These are phyloP conservation scores for Solea senegalensis DNA, from an alignment of 2,113 vertebrate species.

Conservation along the genomic window DNA sequence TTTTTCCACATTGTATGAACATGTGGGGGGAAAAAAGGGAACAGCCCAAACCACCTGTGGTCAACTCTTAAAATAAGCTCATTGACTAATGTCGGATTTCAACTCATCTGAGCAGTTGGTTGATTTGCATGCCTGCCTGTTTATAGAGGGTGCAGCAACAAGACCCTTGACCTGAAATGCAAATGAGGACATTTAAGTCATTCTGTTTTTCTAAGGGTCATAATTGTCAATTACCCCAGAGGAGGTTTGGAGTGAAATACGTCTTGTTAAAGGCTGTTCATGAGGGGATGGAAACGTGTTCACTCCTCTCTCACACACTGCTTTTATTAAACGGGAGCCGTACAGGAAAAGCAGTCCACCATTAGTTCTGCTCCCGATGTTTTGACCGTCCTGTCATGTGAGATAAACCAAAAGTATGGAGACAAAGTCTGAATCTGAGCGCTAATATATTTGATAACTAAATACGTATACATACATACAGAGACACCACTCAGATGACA, in stretches of 20 bases:
- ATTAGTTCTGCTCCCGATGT: conserved; percentile 39
- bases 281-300: neutral
- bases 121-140: conserved; percentile 60
- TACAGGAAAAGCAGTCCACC: neutral
- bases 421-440: conserved; percentile 5
- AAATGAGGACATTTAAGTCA: conserved; percentile 50
- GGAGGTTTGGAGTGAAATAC: conserved; percentile 18
- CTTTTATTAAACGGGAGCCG: conserved; percentile 21
- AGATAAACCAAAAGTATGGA: conserved; percentile 21
- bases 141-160: conserved; percentile 44
- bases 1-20: conserved; percentile 71
- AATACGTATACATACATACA: neutral
- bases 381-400: conserved; percentile 32
- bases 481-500: neutral
- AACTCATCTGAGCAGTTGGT: conserved; percentile 40
- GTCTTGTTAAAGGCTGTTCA: conserved; percentile 5
- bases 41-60: conserved; percentile 66
- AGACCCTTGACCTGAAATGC: conserved; percentile 62
- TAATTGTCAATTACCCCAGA: conserved; percentile 33
- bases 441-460: conserved; percentile 21
- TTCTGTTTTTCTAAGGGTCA: conserved; percentile 41
- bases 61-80: conserved; percentile 73
- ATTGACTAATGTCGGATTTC: conserved; percentile 73
- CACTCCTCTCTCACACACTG: conserved; percentile 1
- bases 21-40: conserved; percentile 62